Base-by-base conservation (phyloP, 2,888 invertebrate genomes). In the Diogma glabrata region DNA sequence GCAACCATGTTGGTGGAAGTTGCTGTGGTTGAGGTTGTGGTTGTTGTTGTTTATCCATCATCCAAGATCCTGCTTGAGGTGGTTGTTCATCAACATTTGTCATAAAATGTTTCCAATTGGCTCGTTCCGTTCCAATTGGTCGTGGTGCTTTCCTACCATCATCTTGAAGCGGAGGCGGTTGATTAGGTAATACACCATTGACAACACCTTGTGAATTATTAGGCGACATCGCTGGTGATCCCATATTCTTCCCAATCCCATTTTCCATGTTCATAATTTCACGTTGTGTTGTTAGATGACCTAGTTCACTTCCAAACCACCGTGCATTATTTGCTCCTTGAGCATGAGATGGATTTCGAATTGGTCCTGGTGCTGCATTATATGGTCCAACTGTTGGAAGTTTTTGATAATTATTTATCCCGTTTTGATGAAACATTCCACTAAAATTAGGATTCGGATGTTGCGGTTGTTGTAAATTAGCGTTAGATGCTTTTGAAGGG, bases 61-160 rank as follows among this genome's bases (percentile, higher is more conserved):
- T 57, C 64, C 64, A 64, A 47, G 61, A 61, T 9, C 52, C 52
- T 3, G 48, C 54, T 10, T 59, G 58, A 6, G 57, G 30, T 33
- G 20, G 3, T 20, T 47, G 38, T 4, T 43, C 52, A 8, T 22
- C 50, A 20, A 33, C 36, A 7, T 16, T 48, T 3, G 23, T 16
- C 14, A 16, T 16, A 26, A 38, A 47, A 45, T 38, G 49, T 81
- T 46, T 46, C 46, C 46, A 46, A 46, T 22, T 24, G n/a, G n/a
- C n/a, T 60, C 89, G 76, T 71, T 88, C 89, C 1, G 87, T 88
- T 57, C 89, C 89, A 65, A 89, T 89, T 49, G 89, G 88, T 4
- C 84, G 74, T 45, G 83, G 81, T n/a, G n/a, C n/a, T 59, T 70
- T 69, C 61, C 70, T 69, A 26, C 70, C 64, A 57, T 65, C 63